Conservation (phyloP, 1,140 invertebrate species). For the Camponotus pennsylvanicus region DNA sequence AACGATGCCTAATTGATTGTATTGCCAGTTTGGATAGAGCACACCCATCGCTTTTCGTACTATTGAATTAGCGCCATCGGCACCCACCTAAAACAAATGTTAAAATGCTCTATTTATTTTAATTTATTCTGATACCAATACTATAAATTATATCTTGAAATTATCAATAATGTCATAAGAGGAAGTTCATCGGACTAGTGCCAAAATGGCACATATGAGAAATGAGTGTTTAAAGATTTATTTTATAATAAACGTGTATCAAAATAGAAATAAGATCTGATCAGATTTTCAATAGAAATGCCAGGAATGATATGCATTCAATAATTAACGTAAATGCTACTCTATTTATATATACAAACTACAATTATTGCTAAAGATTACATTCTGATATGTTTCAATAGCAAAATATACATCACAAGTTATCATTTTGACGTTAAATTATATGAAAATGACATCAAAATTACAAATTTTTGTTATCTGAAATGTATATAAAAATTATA, state of each 20-base stretch:
- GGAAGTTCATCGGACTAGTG: not conserved
- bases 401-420: not conserved
- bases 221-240: slow-evolving; percentile 68
- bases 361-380: not conserved
- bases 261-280: slow-evolving; percentile 82
- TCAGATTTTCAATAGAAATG: slow-evolving; percentile 71
- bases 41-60: slow-evolving; percentile 93
- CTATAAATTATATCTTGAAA: not conserved
- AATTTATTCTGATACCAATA: not conserved
- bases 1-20: slow-evolving; percentile 96
- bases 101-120: slow-evolving; percentile 6
- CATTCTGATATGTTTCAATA: not conserved
- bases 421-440: too few species aligned
- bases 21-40: slow-evolving; percentile 93
- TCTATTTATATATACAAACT: not conserved
- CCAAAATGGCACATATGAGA: slow-evolving; percentile 39
- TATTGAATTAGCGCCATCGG: slow-evolving; percentile 96
- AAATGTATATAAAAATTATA: too few species aligned
- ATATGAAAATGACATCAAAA: too few species aligned
- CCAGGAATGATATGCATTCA: slow-evolving; percentile 19
- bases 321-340: not conserved
- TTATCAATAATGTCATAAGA: not conserved
- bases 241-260: slow-evolving; percentile 64
- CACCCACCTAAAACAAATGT: slow-evolving; percentile 91
- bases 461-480: too few species aligned